Conservation (phyloP, 2,888 invertebrate species). For the Lepidochrysops patricia region DNA sequence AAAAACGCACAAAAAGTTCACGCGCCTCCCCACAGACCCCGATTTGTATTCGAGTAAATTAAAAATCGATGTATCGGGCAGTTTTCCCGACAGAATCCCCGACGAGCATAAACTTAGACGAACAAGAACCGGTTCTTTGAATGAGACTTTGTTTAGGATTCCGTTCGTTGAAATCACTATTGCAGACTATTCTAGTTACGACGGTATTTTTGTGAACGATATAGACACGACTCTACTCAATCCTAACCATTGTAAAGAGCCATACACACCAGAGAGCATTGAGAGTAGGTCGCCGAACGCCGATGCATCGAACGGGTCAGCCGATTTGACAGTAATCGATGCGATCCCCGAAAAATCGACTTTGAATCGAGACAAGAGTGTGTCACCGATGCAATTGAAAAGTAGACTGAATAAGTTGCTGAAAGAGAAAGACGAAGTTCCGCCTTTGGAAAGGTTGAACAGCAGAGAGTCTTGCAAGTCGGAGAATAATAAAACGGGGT, state of each 20-base stretch:
- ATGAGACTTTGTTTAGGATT: conserved; percentile 48
- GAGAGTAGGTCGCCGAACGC: conserved; percentile 83
- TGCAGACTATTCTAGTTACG: conserved; percentile 56
- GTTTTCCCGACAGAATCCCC: conserved; percentile 31
- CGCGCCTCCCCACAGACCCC: conserved; percentile 44
- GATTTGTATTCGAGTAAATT: conserved; percentile 37
- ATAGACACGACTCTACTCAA: conserved; percentile 67
- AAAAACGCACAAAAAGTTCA: conserved; percentile 32
- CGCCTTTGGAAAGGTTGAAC: conserved; percentile 47
- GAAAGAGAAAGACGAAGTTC: conserved; percentile 34
- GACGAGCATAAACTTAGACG: conserved; percentile 36
- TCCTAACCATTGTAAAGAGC: conserved; percentile 71
- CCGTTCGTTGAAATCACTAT: conserved; percentile 69
- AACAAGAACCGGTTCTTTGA: conserved; percentile 48
- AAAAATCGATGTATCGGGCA: conserved; percentile 25
- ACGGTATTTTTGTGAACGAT: conserved; percentile 68
- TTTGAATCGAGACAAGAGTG: conserved; percentile 54
- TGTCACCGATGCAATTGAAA: conserved; percentile 78
- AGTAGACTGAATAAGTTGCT: conserved; percentile 70
- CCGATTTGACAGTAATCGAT: conserved; percentile 43
- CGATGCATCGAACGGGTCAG: conserved; percentile 47
- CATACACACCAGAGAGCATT: conserved; percentile 88
- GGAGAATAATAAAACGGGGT: conserved; percentile 44
- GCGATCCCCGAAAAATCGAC: conserved; percentile 34
- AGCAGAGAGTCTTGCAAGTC: conserved; percentile 60